Evolutionary conservation across 1,140 invertebrate genomes (phyloP), one percentile per base, ranked within the genome.

Genomic region (Drosophila biarmipes): DNA sequence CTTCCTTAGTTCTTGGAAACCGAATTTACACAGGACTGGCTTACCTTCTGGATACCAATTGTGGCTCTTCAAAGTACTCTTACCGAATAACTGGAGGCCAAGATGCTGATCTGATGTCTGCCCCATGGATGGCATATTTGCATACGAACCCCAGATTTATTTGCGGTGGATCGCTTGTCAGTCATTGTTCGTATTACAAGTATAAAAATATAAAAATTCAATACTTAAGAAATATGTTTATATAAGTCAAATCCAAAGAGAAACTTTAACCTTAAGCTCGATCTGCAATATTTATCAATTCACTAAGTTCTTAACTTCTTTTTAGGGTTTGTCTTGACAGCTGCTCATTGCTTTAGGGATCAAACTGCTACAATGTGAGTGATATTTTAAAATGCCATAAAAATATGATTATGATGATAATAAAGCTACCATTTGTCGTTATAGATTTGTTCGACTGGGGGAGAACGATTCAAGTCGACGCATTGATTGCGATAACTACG

Each of bases 251-350:
- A 24, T 24, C 24, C 3, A 3, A 24, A 2, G 1, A 24, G 5
- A 24, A 24, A 0, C 5, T 24, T 4, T 24, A 24, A 24, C 5
- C 5, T 24, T 24, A 0, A 24, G 1, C n/a, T 24, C 24, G 37
- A n/a, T 6, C 6, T 38, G 5, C 3, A 0, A 24, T 24, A 21
- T 12, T n/a, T 6, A 5, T 45, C 1, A 12, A 12, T 17, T 17
- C 17, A 27, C 10, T 35, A 8, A 46, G 14, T 14, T 21, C 0
- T 21, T 21, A 17, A 51, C 2, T 7, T 2, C 11, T 15, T 43
- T 29, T 29, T 12, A 59, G 57, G 46, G 37, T 62, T 56, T 12
- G 40, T 62, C 0, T 19, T 62, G 17, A 62, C 59, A 19, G 59
- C 59, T 6, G 37, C 17, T 5, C 59, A 62, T 17, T 62, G 59